Evolutionary conservation across 2,797 vertebrate species (phyloP), one percentile per base, ranked within the genome.

Genomic region (Lithobates sylvaticus): DNA sequence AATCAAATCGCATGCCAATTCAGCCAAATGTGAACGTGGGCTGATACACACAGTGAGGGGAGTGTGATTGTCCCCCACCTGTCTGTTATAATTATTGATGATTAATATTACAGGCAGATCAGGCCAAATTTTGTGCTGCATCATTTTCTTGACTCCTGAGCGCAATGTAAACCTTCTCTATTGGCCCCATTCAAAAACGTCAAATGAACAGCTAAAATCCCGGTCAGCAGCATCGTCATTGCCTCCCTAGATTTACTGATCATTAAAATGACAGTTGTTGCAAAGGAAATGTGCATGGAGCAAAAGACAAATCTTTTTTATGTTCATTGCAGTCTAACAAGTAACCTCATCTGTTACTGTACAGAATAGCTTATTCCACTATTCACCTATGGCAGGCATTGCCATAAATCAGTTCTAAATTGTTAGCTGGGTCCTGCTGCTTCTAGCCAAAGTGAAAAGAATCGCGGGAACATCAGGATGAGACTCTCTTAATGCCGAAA

Each of bases 261-360:
- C 78, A 80, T 80, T 80, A 70, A 70, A 58, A 69, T 80, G 78
- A 80, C 78, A 80, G 67, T 70, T 47, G 67, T 50, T 32, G 42
- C 67, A 34, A 54, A 80, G 67, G 65, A 70, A 80, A 80, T 70
- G 65, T 44, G 50, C 23, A 44, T 34, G 1, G 78, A 54, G 44
- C 27, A 54, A 9, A 61, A 80, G 67, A 80, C 78, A 80, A 80
- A 80, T 80, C 78, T 80, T 80, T 71, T 80, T 80, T 70, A 80
- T 80, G 67, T 70, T 80, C 78, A 80, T 47, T 71, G 78, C 78
- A 69, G 78, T 71, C 65, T 80, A 70, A 80, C 78, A 71, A 80
- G 67, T 70, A 70, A 54, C 78, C 78, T 80, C 67, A 70, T 70
- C 47, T 80, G 67, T 29, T 80, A 71, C 44, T 54, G 29, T 70